Evolutionary conservation across 1,140 invertebrate genomes (phyloP), one percentile per base, ranked within the genome.

Genomic region (Vollenhovia emeryi): DNA sequence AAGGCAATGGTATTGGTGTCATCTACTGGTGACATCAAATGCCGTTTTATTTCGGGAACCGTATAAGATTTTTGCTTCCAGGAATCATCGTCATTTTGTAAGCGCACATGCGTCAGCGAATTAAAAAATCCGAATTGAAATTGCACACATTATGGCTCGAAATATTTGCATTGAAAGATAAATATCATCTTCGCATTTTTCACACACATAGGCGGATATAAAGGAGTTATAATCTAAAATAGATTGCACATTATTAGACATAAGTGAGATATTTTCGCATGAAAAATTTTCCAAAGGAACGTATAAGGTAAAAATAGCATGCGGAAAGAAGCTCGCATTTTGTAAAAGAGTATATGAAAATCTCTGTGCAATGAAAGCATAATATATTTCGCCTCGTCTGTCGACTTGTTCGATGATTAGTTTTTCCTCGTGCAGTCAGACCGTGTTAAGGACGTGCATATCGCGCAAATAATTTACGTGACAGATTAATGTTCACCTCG

Each of bases 21-120:
- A n/a, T n/a, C 57, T 13, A 11, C 8, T 79, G 59, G 30, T 52
- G 45, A 79, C 76, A 79, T 79, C 76, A 79, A 79, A 79, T 40
- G 75, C 60, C 45, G 62, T 79, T 68, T 79, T 79, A 79, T 79
- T 79, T 79, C 62, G 33, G 62, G 75, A 21, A 40, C n/a, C n/a
- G 62, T 15, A n/a, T n/a, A n/a, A 33, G 8, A 79, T 68, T 79
- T 68, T 79, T 68, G 33, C 21, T 79, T 68, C 62, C 21, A 52
- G 15, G 33, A 79, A 79, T 8, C 43, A 18, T 62, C 15, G 33
- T 33, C 24, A 24, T 66, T 79, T 79, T 48, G 21, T 21, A n/a
- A 36, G 15, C 57, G 9, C 21, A 33, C 30, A 8, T n/a, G 33
- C n/a, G 15, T 11, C 43, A 13, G 4, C 13, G n/a, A 18, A 7